Evolutionary conservation across 2,113 vertebrate genomes (phyloP), one percentile per base, ranked within the genome.

Genomic region (Ornithorhynchus anatinus): DNA sequence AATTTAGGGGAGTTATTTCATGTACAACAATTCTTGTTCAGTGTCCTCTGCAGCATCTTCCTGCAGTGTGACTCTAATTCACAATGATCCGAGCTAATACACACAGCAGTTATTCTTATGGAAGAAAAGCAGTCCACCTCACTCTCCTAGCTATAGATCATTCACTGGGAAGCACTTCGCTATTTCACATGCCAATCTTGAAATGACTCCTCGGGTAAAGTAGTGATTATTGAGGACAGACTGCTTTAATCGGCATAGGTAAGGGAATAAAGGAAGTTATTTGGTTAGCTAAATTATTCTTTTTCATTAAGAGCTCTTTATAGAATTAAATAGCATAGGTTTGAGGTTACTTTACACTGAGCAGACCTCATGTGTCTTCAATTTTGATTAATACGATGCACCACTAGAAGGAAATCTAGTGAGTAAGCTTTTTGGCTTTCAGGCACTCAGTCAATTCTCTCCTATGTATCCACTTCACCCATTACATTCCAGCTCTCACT

Each of bases 221-320:
- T 48, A 60, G 44, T 20, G 39, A 40, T 33, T 62, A 57, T 32
- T 57, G 33, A 77, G 72, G 35, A 62, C 64, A 57, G 58, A 53
- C 33, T 39, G 53, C 60, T 59, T 77, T 69, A 56, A 73, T 63
- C 29, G 57, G 68, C 58, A 69, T 38, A 80, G 72, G 59, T 69
- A 69, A 63, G 58, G 3, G 22, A 64, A 43, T 1, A 65, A 56
- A 63, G 72, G 31, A 65, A 84, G 81, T 53, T 50, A 51, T 74
- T 39, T 75, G 40, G 66, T 84, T 71, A 84, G 29, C 27, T 40
- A 48, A 82, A 67, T 72, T 80, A 80, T 75, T 71, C 68, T 77
- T 76, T 85, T 80, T 80, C 78, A 80, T 74, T 82, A 81, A 47
- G 40, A 71, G 60, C 38, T n/a, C 72, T 42, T 63, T 38, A 57